Conservation (phyloP, 1,140 invertebrate genomes). For the Alviniconcha marisindica region DNA sequence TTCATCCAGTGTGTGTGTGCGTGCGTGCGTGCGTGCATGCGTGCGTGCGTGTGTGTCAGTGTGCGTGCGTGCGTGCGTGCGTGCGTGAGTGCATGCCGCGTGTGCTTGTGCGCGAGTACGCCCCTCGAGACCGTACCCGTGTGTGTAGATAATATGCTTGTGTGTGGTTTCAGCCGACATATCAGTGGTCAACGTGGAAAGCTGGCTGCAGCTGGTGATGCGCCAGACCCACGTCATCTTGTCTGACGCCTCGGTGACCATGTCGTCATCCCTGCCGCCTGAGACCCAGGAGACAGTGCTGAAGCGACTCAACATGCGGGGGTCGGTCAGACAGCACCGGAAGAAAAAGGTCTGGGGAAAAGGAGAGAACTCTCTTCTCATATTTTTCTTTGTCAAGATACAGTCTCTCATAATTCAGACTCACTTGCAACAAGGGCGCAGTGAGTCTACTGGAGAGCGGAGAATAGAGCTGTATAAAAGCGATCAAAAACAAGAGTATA, state of each 20-base stretch:
- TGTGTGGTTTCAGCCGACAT: background rate
- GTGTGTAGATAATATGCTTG: background rate
- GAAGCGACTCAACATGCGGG: background rate
- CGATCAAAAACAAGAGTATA: too few relatives aligned
- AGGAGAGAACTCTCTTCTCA: too few relatives aligned
- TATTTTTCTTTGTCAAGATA: too few relatives aligned
- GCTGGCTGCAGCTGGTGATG: constrained; percentile 28
- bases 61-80: background rate
- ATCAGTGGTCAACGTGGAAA: background rate
- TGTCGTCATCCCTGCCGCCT: constrained; percentile 2
- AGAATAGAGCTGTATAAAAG: too few relatives aligned
- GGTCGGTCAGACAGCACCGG: background rate
- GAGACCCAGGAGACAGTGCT: background rate
- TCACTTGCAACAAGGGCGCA: too few relatives aligned
- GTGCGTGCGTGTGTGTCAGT: background rate
- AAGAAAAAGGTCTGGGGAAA: constrained; percentile 10
- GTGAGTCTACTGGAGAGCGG: too few relatives aligned
- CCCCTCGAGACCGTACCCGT: too few relatives aligned
- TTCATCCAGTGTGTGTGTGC: background rate
- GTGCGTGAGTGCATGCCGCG: too few relatives aligned
- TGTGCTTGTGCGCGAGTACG: too few relatives aligned
- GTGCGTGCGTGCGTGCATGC: background rate
- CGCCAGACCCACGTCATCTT: constrained; percentile 1
- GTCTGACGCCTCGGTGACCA: background rate
- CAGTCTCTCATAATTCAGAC: too few relatives aligned